Evolutionary conservation across 2,888 invertebrate species (phyloP), one percentile per base, ranked within the genome.

Genomic region (Steinernema scapterisci): DNA sequence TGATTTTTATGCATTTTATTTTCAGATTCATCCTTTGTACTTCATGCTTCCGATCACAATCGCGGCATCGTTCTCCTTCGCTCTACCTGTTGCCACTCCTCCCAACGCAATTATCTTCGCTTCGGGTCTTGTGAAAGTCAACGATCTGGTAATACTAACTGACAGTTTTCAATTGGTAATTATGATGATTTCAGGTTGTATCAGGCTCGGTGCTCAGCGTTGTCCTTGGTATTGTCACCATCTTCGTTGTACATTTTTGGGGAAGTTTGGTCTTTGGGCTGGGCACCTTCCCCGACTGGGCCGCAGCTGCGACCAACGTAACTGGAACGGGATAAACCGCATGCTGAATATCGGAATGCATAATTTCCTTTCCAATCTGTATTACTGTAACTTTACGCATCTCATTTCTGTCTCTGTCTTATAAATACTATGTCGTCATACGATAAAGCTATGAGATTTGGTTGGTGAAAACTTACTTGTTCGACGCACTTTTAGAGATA

Each of bases 51-150:
- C 89, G 7, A 84, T 88, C 1, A 82, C 88, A 2, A 73, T 88
- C 23, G 83, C 85, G 48, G 87, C 88, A 51, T 88, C 88, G 0
- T 88, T 86, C 73, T 84, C 87, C 16, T 90, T 90, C 77, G 88
- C 90, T 71, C 82, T 91, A 11, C 91, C 91, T 0, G 95, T 95
- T 16, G 95, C 95, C 70, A 95, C 95, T 0, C 95, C 95, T 1
- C 95, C 95, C 19, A 96, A 96, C 89, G 95, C 96, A 5, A 93
- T 95, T 45, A 75, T 84, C 5, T 83, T 83, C 73, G 80, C 80
- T 13, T 78, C 80, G 48, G 81, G 82, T 51, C 81, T 83, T 76
- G 80, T 83, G 31, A 81, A 81, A 72, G 82, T 83, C 13, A 80
- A 79, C n/a, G 81, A 83, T 51, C 81, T 83, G 83, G 83, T 83